Conservation (phyloP, 2,113 vertebrate genomes). For the Ursus arctos region DNA sequence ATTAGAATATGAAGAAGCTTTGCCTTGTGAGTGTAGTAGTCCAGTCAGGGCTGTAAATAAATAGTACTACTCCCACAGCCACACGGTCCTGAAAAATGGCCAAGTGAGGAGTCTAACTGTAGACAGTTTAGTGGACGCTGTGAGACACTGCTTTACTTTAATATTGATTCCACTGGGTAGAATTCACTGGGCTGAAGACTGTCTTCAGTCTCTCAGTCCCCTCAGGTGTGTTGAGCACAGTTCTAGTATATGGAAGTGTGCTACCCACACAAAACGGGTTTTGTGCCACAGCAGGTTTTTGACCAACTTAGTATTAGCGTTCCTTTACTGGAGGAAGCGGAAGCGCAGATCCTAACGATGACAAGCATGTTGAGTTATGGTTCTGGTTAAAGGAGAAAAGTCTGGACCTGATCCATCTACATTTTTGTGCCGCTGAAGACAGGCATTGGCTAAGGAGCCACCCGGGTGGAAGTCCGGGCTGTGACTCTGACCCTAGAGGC, state of each 20-base stretch:
- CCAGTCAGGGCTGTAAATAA: background rate
- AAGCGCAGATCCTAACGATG: background rate
- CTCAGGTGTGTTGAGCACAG: background rate
- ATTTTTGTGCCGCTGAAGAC: background rate
- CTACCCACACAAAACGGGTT: background rate
- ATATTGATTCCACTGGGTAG: accelerated
- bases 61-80: background rate
- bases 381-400: background rate
- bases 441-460: background rate
- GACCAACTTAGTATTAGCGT: background rate
- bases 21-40: background rate
- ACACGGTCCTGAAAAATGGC: background rate
- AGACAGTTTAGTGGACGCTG: background rate
- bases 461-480: background rate
- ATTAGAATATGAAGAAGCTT: background rate
- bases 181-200: background rate
- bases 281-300: background rate
- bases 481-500: background rate
- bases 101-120: background rate
- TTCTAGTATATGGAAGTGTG: background rate
- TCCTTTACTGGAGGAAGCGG: background rate
- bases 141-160: background rate
- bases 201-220: background rate
- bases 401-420: background rate
- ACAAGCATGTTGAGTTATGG: background rate